Evolutionary conservation across 2,888 invertebrate species (phyloP), one percentile per base, ranked within the genome.

Genomic region (Meteorus cinctellus): DNA sequence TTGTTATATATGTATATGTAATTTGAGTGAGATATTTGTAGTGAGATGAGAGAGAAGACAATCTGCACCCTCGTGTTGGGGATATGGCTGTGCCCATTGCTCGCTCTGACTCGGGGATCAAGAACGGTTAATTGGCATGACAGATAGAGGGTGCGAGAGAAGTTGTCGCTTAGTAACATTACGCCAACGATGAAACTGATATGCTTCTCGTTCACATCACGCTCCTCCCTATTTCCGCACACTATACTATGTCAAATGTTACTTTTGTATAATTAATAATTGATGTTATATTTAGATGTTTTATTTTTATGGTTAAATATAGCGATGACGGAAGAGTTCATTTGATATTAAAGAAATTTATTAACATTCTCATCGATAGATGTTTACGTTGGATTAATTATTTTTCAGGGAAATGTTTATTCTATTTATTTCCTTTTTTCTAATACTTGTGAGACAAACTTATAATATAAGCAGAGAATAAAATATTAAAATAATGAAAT

Each of bases 101-200:
- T 45, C 31, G 45, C 72, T 76, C 72, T 76, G 48, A 63, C 76
- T 72, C 24, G 71, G 76, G 76, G 76, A 76, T 76, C 76, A 81
- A 80, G 82, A 79, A 81, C 81, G 84, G 83, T 85, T 86, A 86
- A 86, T 86, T 86, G 86, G 85, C 85, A 84, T 84, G 86, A 84
- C 86, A 83, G 85, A 86, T 86, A 84, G 85, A 84, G 86, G 85
- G 86, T 86, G 86, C 84, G 86, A 85, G 85, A 85, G 84, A 83
- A 84, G 84, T 86, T 85, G 85, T 86, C 86, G 86, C 85, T 85
- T 85, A 85, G 86, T 85, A 84, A 85, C 86, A 86, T 86, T 85
- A 84, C 86, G 85, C 82, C 81, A 72, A 76, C 84, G 85, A 86
- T 85, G 84, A 84, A 84, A 85, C 84, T 86, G 85, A 85, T 86